A percentile compares a stretch with the other conserved stretches of the same genome.
Evolutionary conservation across 2,113 vertebrate genomes (phyloP).

Genomic region (Pituophis catenifer): DNA sequence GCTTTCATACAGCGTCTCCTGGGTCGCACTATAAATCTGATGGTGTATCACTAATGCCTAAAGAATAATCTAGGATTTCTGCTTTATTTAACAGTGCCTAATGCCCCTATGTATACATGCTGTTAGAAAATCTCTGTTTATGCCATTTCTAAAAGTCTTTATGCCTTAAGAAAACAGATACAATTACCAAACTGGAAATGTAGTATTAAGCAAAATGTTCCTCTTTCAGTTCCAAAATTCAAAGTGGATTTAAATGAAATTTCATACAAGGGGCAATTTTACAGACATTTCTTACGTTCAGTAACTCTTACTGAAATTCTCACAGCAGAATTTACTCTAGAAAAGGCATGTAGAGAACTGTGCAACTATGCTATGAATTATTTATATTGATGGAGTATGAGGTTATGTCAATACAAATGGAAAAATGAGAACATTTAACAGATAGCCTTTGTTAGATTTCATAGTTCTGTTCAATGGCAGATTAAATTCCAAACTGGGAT

Average conservation of each 20-base stretch:
- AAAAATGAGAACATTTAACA: not conserved
- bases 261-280: not conserved
- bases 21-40: not conserved
- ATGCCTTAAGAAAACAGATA: not conserved
- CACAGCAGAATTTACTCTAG: not conserved
- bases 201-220: not conserved
- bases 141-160: not conserved
- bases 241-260: not conserved
- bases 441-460: not conserved
- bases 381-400: not conserved
- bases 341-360: not conserved
- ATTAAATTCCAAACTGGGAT: not conserved
- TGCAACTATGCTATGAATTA: not conserved
- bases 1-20: constrained; percentile 30
- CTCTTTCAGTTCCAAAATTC: not conserved
- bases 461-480: not conserved
- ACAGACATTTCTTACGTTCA: not conserved
- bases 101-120: constrained; percentile 37
- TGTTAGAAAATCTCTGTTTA: constrained; percentile 27
- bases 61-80: constrained; percentile 31
- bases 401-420: not conserved
- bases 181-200: not conserved
- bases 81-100: constrained; percentile 44
- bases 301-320: not conserved
- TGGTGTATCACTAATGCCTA: constrained; percentile 39